Percentiles rank a stretch among this genome's conserved stretches.
phyloP scores from a whole-genome alignment of 2,797 vertebrate genomes.

The Rhinatrema bivittatum region DNA sequence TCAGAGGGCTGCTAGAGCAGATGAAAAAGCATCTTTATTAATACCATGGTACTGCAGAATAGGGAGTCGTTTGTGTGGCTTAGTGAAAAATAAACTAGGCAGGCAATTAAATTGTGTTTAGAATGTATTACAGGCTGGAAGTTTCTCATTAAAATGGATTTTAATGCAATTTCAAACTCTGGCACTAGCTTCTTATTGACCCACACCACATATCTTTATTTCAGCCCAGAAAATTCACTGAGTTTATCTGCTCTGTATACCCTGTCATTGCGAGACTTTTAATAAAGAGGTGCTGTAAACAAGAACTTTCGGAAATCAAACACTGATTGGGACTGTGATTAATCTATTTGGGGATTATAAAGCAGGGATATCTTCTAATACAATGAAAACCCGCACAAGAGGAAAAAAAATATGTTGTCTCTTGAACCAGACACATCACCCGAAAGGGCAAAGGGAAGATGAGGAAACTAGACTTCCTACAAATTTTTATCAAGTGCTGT shows the following conservation, averaged over 20 bases:
- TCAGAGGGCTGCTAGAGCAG: slow-evolving; percentile 14
- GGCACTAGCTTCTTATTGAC: slow-evolving; percentile 12
- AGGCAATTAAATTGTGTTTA: slow-evolving; percentile 19
- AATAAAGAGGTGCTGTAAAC: too few relatives aligned
- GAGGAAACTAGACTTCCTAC: too few relatives aligned
- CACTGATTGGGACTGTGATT: too few relatives aligned
- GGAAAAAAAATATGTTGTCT: too few relatives aligned
- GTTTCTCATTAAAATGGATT: slow-evolving; percentile 23
- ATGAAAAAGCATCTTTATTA: slow-evolving; percentile 32
- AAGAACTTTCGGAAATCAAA: too few relatives aligned
- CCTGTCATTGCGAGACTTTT: not conserved
- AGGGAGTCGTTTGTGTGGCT: slow-evolving; percentile 16
- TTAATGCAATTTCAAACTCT: slow-evolving; percentile 16
- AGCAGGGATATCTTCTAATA: too few relatives aligned
- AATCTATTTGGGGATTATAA: too few relatives aligned
- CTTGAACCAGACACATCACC: too few relatives aligned
- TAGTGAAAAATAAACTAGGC: slow-evolving; percentile 14
- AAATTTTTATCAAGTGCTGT: too few relatives aligned
- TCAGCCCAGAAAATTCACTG: slow-evolving; percentile 1
- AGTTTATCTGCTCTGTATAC: slow-evolving; percentile 4
- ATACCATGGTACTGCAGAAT: slow-evolving; percentile 22
- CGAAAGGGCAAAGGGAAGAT: too few relatives aligned
- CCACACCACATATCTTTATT: not conserved
- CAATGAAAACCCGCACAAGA: too few relatives aligned
- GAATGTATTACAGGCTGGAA: slow-evolving; percentile 16